phyloP scores from a whole-genome alignment of 2,113 vertebrate species.

The Haemorhous mexicanus region DNA sequence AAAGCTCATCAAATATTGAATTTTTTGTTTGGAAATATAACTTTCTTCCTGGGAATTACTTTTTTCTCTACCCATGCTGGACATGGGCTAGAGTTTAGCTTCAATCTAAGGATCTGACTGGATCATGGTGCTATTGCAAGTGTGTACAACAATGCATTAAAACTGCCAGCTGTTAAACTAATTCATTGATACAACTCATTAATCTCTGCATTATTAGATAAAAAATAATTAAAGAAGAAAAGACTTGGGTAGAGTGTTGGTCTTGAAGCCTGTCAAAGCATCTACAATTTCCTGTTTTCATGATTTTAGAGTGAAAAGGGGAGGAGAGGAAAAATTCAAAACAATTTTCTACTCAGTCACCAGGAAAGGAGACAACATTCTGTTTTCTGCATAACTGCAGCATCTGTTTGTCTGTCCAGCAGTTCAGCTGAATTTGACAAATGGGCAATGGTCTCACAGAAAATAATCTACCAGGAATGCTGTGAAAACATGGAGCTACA shows the following conservation, averaged over 20 bases:
- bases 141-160: background rate
- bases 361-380: background rate
- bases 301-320: background rate
- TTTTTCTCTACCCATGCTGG: background rate
- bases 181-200: background rate
- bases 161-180: background rate
- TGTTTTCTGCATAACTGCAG: background rate
- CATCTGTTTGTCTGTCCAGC: background rate
- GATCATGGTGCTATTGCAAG: background rate
- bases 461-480: background rate
- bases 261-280: background rate
- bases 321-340: background rate
- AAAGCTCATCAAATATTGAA: slow-evolving; percentile 13
- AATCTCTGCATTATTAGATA: background rate
- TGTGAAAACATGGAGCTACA: background rate
- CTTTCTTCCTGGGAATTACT: background rate
- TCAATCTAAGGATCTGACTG: background rate
- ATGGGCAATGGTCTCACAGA: background rate
- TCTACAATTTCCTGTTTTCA: background rate
- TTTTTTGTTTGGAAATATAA: slow-evolving; percentile 30
- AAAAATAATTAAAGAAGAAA: background rate
- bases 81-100: background rate
- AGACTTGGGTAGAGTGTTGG: background rate
- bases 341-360: background rate
- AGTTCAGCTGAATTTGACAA: background rate